Evolutionary conservation across 2,797 vertebrate genomes (phyloP).

Genomic region (Pteronotus mesoamericanus): DNA sequence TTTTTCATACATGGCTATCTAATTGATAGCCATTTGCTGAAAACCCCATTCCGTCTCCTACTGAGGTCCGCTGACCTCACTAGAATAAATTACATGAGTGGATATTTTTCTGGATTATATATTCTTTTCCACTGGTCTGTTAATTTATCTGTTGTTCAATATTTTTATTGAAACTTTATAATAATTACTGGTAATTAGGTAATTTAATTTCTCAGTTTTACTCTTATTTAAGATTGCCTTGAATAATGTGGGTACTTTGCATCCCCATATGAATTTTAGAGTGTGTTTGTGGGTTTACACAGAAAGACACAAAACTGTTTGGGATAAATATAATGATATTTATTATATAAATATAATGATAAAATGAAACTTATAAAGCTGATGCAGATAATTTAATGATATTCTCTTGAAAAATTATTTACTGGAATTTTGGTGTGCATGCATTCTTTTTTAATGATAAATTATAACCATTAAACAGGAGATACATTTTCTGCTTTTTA

Average conservation of each 20-base stretch:
- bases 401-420: background rate
- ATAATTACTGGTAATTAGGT: background rate
- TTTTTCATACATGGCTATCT: background rate
- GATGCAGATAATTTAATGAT: background rate
- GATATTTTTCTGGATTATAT: background rate
- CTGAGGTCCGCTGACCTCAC: background rate
- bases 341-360: background rate
- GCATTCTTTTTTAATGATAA: background rate
- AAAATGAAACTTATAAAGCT: background rate
- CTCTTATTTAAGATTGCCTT: background rate
- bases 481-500: background rate
- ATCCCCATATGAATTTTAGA: background rate
- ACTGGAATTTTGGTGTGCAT: background rate
- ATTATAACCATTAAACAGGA: background rate
- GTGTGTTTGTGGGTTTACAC: background rate
- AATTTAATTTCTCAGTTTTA: background rate
- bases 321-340: background rate
- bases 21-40: background rate
- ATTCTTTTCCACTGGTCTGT: background rate
- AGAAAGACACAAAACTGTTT: background rate
- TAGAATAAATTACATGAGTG: background rate
- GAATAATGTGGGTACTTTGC: background rate
- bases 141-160: background rate
- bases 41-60: background rate
- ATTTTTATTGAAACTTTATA: background rate